Base-by-base conservation (phyloP, 2,888 invertebrate species). In the Drosophila antonietae region DNA sequence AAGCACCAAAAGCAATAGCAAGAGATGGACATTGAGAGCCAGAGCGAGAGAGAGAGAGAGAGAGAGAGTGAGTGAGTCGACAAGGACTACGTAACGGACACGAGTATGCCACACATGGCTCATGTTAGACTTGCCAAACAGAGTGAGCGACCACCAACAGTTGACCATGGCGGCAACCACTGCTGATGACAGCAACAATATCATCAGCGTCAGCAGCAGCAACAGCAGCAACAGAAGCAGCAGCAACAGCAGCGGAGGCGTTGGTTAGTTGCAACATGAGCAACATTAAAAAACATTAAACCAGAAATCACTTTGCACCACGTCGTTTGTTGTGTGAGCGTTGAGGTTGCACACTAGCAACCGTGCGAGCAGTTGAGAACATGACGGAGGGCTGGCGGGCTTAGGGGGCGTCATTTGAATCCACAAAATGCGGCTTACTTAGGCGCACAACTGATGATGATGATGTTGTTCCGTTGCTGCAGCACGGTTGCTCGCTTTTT, bases 391-490 rank as follows among this genome's bases (percentile, higher is more conserved):
- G n/a, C n/a, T n/a, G n/a, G n/a, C n/a, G 68, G 57, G 28, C 44
- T 4, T 37, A 14, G 47, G 20, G 47, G 47, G 47, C 60, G 82
- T 81, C 75, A 86, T 82, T 67, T 68, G 79, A 88, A 88, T 87
- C 90, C 90, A 78, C 89, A 87, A 88, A 87, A 88, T 87, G 86
- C 86, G 90, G 87, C 90, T 87, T 89, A 89, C 90, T 87, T 89
- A 87, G 86, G 78, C 82, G 66, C 71, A 88, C 67, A 81, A 82
- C 86, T 80, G 88, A 84, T 87, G 83, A 82, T 87, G 88, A 75
- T 80, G 41, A n/a, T 41, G 41, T 41, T 2, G 41, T n/a, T 66
- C 83, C 83, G 72, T 53, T 28, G 28, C 20, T 20, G 20, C 20
- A 20, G 20, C 20, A 20, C 43, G 47, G 41, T 20, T 67, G 39